Evolutionary conservation across 2,888 invertebrate species (phyloP), one percentile per base, ranked within the genome.

Genomic region (Drosophila mulleri): DNA sequence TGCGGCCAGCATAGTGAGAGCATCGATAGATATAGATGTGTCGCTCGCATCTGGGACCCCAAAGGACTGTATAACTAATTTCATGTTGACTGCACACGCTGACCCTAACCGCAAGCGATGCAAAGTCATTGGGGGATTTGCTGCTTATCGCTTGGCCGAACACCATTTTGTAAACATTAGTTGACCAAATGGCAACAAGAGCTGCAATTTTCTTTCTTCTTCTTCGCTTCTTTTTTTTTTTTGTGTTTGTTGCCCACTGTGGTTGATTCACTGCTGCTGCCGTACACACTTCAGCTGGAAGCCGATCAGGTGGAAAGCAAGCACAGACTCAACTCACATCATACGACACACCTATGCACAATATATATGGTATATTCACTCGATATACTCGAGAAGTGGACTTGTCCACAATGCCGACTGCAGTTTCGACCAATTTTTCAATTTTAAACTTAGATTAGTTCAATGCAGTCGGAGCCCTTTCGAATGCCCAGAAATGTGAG

Each of bases 121-220:
- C 75, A 64, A 87, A 86, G 84, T 81, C 86, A 86, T 86, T 80
- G 74, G 67, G 84, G 81, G 78, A 72, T 80, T 83, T 83, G 52
- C 70, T 65, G 47, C 72, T 81, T 87, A 89, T 84, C 89, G 89
- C 72, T 69, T 83, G 88, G 75, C 69, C 85, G 82, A 89, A 67
- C 89, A 89, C 66, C 75, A 87, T 81, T 89, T 82, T 75, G 84
- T 72, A 81, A 89, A 89, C 75, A 87, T 78, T 83, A 81, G 66
- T 78, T 79, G 64, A 53, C 59, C 64, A 52, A 75, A 70, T 59
- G 73, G 54, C 73, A 71, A 58, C 47, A 72, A 63, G 23, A 66
- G 48, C 52, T 64, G 56, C 73, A 47, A 29, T 72, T 42, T 42
- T 47, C 7, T 56, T 56, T 20, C 37, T 37, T 20, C 16, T n/a